phyloP scores from a whole-genome alignment of 2,797 vertebrate genomes.

The Glyptemys insculpta region DNA sequence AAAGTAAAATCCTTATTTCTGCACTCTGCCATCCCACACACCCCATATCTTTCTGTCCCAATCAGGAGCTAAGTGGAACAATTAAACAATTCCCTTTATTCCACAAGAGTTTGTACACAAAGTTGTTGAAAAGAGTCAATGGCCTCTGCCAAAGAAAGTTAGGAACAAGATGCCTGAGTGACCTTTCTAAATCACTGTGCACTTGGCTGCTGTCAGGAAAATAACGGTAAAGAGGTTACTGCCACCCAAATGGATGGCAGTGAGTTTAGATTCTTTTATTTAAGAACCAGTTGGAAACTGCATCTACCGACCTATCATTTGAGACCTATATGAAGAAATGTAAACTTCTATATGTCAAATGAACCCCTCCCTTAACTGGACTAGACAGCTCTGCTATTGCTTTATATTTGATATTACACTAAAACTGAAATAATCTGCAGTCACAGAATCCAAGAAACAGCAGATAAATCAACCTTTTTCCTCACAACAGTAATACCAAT shows the following conservation, averaged over 20 bases:
- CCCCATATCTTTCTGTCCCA: not conserved
- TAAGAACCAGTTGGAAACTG: conserved; percentile 24
- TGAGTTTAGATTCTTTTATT: conserved; percentile 51
- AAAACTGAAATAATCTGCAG: not conserved
- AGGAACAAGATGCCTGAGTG: conserved; percentile 34
- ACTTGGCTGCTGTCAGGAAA: conserved; percentile 31
- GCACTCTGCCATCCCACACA: not conserved
- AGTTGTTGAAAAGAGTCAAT: not conserved
- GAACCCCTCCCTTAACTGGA: not conserved
- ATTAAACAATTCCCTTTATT: not conserved
- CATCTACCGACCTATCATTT: conserved; percentile 1
- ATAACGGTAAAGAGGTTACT: not conserved
- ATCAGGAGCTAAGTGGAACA: not conserved
- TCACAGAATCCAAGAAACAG: not conserved
- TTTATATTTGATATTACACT: not conserved
- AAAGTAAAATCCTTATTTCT: not conserved
- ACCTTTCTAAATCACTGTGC: conserved; percentile 12
- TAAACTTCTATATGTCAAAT: not conserved
- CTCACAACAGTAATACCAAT: not conserved
- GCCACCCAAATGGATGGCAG: not conserved
- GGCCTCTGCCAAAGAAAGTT: not conserved
- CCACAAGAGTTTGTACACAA: not conserved
- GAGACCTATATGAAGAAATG: conserved; percentile 15
- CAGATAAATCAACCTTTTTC: not conserved
- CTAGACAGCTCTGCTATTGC: not conserved